These are phyloP conservation scores for Nezara viridula DNA, from an alignment of 2,888 invertebrate species.

Conservation along the genomic window DNA sequence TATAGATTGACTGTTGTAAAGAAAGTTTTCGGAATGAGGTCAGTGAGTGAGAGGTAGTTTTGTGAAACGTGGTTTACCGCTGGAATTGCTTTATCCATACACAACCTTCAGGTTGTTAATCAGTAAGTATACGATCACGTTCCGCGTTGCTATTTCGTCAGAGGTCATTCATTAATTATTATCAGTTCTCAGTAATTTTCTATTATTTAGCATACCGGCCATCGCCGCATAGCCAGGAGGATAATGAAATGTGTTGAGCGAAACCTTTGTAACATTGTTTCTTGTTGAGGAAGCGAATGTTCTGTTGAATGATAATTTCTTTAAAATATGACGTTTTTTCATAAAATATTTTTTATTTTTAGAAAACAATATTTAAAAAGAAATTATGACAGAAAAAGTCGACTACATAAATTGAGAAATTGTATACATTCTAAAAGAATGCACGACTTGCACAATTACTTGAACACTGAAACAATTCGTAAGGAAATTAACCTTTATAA, in stretches of 20 bases:
- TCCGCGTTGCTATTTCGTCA: not conserved
- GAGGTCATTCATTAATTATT: conserved; percentile 13
- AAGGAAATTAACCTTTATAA: no score
- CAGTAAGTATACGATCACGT: not conserved
- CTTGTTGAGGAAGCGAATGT: no score
- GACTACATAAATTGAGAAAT: no score
- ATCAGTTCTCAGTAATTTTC: conserved; percentile 21
- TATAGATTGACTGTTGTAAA: not conserved
- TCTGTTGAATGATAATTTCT: not conserved
- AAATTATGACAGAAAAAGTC: no score
- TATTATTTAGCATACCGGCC: not conserved
- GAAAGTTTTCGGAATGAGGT: conserved; percentile 15
- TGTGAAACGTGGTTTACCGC: not conserved
- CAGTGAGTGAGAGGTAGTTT: not conserved
- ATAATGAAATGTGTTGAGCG: not conserved
- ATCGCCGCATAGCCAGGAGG: not conserved
- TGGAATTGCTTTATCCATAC: not conserved
- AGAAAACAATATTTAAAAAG: not conserved
- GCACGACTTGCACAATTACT: no score
- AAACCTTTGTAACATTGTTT: not conserved
- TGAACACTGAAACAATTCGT: no score
- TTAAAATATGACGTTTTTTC: not conserved
- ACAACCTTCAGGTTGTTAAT: not conserved
- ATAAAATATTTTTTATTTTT: not conserved
- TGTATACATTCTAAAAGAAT: no score